phyloP scores from a whole-genome alignment of 2,888 invertebrate species.

The Cartodere bifasciata region DNA sequence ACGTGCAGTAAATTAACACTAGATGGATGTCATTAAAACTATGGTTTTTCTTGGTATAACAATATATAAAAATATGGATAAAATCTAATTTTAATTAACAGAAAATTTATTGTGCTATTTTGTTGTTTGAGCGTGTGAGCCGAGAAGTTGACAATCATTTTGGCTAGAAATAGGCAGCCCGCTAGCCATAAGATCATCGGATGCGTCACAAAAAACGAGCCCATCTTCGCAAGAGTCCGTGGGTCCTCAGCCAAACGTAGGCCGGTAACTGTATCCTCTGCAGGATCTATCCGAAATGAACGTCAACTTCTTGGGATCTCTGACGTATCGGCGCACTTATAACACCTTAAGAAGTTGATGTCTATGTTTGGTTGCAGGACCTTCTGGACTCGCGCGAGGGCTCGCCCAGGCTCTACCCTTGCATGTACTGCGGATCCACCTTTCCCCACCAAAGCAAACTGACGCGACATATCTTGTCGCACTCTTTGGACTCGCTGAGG shows the following conservation, averaged over 20 bases:
- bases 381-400: conserved; percentile 35
- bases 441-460: conserved; percentile 86
- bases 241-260: conserved; percentile 48
- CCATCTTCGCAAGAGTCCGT: conserved; percentile 31
- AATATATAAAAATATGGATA: too few species aligned
- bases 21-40: too few species aligned
- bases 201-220: too few species aligned
- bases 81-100: too few species aligned
- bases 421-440: conserved; percentile 81
- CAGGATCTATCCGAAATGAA: too few species aligned
- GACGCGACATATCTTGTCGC: conserved; percentile 79
- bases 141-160: conserved; percentile 95
- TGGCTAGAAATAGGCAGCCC: conserved; percentile 80
- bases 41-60: too few species aligned
- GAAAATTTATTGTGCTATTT: too few species aligned
- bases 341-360: conserved; percentile 78
- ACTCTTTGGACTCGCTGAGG: conserved; percentile 75
- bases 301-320: conserved; percentile 69
- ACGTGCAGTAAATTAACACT: too few species aligned
- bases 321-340: conserved; percentile 1
- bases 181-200: too few species aligned
- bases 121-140: too few species aligned
- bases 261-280: too few species aligned
- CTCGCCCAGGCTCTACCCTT: conserved; percentile 55
- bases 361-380: conserved; percentile 88